Base-by-base conservation (phyloP, 2,888 invertebrate genomes). In the Philopedon plagiatum region DNA sequence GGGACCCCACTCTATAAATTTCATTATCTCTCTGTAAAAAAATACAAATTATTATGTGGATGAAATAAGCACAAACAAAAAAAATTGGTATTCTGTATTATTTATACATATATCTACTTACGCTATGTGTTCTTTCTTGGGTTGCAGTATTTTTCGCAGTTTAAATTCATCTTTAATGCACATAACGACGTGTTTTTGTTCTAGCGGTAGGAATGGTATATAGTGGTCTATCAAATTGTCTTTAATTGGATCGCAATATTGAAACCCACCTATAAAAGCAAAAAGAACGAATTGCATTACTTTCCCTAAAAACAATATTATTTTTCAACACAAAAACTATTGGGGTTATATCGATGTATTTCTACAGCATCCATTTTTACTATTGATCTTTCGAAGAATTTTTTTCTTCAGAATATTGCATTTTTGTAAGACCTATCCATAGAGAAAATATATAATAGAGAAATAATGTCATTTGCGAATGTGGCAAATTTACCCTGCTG, bases 191-290 rank as follows among this genome's bases (percentile, higher is more conserved):
- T 99, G 98, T 1, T 86, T 83, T 79, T 93, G 90, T 86, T 98
- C 97, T 76, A 99, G 84, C 0, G 99, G 99, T 76, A 99, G 85
- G 84, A 99, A 99, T 54, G 99, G 99, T 75, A 99, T 89, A 83
- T 94, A 98, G 81, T 96, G 94, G 85, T 98, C 97, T 71, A 99
- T 95, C 49, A 98, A 87, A 85, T 93, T 93, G 37, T 92, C 90
- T 71, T 92, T 91, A 78, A 99, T 96, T 0, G 96, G 87, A 73
- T 92, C 91, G 63, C 96, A 93, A 81, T 90, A 91, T 81, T 93
- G 90, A 74, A 99, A 90, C 0, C 98, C 99, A 80, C 96, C 96
- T 87, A 83, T 46, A 74, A 75, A 32, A 68, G 62, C n/a, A n/a
- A n/a, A n/a, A n/a, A n/a, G n/a, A n/a, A n/a, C n/a, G n/a, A n/a